phyloP scores from a whole-genome alignment of 2,888 invertebrate genomes.

The Pyrrhosoma nymphula region DNA sequence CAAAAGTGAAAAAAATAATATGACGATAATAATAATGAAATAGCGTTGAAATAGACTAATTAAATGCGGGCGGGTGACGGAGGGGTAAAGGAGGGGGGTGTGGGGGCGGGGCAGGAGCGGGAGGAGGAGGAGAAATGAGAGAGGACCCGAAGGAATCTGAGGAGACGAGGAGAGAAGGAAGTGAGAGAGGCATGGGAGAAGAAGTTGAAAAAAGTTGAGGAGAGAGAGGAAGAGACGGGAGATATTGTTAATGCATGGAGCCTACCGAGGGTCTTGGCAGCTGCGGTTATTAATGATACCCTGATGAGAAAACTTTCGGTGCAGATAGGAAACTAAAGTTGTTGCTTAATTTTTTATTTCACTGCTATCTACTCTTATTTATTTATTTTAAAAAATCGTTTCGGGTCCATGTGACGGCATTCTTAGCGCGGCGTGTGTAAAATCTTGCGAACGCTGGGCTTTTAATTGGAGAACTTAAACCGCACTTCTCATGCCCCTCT shows the following conservation, averaged over 20 bases:
- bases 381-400: constrained; percentile 43
- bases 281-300: constrained; percentile 62
- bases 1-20: background rate
- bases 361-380: constrained; percentile 38
- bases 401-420: constrained; percentile 42
- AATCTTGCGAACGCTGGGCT: background rate
- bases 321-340: constrained; percentile 63
- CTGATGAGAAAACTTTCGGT: constrained; percentile 66
- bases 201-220: constrained; percentile 25
- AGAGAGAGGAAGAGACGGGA: constrained; percentile 15
- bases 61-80: background rate
- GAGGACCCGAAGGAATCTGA: background rate
- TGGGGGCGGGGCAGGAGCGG: background rate
- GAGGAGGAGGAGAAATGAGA: background rate
- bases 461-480: constrained; percentile 53
- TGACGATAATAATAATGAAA: background rate
- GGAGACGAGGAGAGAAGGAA: background rate
- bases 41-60: background rate
- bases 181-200: background rate
- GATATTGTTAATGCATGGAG: constrained; percentile 61
- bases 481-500: background rate
- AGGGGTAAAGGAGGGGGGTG: background rate
- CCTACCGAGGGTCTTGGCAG: constrained; percentile 57
- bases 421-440: background rate
- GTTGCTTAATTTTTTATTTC: constrained; percentile 52